phyloP scores from a whole-genome alignment of 1,140 invertebrate species.

The Homalodisca vitripennis region DNA sequence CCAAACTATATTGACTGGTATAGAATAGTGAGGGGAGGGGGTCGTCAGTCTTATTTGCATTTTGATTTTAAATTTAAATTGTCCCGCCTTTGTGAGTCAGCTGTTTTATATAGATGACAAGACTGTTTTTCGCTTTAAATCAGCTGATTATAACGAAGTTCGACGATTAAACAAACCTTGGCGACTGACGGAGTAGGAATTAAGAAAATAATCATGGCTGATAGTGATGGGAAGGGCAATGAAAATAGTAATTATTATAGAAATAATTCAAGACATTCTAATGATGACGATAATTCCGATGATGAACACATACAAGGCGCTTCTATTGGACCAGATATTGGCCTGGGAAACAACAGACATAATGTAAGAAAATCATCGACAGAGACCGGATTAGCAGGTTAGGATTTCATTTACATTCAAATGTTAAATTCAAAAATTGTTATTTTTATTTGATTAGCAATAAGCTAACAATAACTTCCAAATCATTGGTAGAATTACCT shows the following conservation, averaged over 20 bases:
- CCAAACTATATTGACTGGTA: no score
- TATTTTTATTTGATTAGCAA: no score
- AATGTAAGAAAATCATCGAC: slow-evolving; percentile 15
- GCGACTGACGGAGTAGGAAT: not conserved
- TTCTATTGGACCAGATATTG: slow-evolving; percentile 35
- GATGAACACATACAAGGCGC: slow-evolving; percentile 29
- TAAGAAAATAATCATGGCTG: slow-evolving; percentile 36
- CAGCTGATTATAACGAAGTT: not conserved
- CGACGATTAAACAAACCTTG: not conserved
- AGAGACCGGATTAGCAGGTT: slow-evolving; percentile 24
- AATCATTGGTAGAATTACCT: no score
- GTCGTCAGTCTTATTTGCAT: not conserved
- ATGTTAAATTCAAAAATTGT: no score
- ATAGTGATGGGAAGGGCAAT: slow-evolving; percentile 35
- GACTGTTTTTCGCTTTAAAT: not conserved
- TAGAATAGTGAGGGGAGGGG: not conserved
- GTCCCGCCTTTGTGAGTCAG: slow-evolving; percentile 13
- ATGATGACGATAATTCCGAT: slow-evolving; percentile 32
- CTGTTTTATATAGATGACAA: not conserved
- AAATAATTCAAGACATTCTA: slow-evolving; percentile 34
- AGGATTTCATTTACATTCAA: no score
- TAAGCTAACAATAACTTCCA: no score
- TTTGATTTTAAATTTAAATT: slow-evolving; percentile 10
- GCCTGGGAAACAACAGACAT: slow-evolving; percentile 29
- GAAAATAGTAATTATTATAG: slow-evolving; percentile 35